These are phyloP conservation scores for Actinopyga echinites DNA, from an alignment of 53 echinoderm and acorn worm genomes.

Conservation along the genomic window DNA sequence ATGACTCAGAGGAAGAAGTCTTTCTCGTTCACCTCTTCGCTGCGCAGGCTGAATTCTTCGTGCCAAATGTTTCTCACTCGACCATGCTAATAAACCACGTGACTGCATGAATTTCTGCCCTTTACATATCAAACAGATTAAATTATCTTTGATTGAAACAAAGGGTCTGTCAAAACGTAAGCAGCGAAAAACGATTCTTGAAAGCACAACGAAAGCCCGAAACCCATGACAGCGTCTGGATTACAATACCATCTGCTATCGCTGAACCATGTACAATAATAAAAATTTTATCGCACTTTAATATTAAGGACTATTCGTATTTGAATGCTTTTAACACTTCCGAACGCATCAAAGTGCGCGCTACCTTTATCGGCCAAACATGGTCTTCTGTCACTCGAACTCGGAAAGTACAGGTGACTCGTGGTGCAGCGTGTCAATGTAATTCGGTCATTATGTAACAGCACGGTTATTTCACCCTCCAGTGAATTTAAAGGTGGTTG, in stretches of 20 bases:
- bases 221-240: slow-evolving; percentile 22
- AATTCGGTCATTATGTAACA: too few species aligned
- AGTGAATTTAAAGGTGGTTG: too few species aligned
- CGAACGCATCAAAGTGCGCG: slow-evolving; percentile 25
- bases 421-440: too few species aligned
- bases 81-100: neutral
- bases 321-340: slow-evolving; percentile 40
- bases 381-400: too few species aligned
- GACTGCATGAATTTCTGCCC: slow-evolving; percentile 1
- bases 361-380: neutral
- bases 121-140: slow-evolving; percentile 34
- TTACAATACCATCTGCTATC: slow-evolving; percentile 29
- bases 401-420: too few species aligned
- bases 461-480: too few species aligned
- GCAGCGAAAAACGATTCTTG: neutral
- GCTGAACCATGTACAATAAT: slow-evolving; percentile 33
- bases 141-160: slow-evolving; percentile 38
- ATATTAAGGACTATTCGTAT: slow-evolving; percentile 31
- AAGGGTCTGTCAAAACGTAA: neutral
- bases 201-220: neutral
- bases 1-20: too few species aligned
- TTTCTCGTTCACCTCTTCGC: too few species aligned
- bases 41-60: too few species aligned
- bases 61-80: neutral
- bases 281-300: slow-evolving; percentile 34